A percentile compares a stretch with the other conserved stretches of the same genome.
phyloP scores from a whole-genome alignment of 2,113 vertebrate species.

The Cyprinodon brontotheroides region DNA sequence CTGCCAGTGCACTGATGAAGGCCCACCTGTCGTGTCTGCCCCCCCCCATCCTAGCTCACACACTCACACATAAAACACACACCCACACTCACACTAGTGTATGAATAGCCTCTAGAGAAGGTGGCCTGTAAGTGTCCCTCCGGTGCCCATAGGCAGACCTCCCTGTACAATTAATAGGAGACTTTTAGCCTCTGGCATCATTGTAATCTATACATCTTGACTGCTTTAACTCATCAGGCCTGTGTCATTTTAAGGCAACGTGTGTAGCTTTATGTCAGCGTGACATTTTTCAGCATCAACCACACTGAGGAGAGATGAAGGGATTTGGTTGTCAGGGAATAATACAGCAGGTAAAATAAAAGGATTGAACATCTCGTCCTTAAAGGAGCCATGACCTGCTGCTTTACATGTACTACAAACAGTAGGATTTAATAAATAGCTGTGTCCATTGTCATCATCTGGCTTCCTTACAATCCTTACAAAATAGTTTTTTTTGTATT shows the following conservation, averaged over 20 bases:
- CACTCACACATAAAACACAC: constrained; percentile 11
- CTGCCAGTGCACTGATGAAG: constrained; percentile 83
- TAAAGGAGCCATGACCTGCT: too few relatives aligned
- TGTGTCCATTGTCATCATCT: too few relatives aligned
- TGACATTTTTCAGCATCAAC: constrained; percentile 57
- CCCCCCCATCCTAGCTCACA: constrained; percentile 34
- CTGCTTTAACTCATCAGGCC: constrained; percentile 59
- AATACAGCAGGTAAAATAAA: background rate
- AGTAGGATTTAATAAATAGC: too few relatives aligned
- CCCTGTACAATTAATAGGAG: constrained; percentile 80
- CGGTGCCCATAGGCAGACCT: constrained; percentile 79
- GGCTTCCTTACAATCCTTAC: too few relatives aligned
- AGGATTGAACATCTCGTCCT: too few relatives aligned
- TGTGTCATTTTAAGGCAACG: constrained; percentile 56
- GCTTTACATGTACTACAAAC: too few relatives aligned
- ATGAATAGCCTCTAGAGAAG: constrained; percentile 58
- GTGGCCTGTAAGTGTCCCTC: constrained; percentile 75
- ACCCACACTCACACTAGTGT: constrained; percentile 37
- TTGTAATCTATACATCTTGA: constrained; percentile 73
- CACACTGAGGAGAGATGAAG: constrained; percentile 14
- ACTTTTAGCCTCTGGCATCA: constrained; percentile 73
- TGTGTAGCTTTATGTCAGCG: constrained; percentile 55
- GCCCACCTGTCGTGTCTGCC: constrained; percentile 80
- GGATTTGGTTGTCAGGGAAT: constrained; percentile 27
- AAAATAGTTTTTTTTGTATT: too few relatives aligned